These are phyloP conservation scores for Amphipoea lucens DNA, from an alignment of 2,888 invertebrate genomes.

Conservation along the genomic window DNA sequence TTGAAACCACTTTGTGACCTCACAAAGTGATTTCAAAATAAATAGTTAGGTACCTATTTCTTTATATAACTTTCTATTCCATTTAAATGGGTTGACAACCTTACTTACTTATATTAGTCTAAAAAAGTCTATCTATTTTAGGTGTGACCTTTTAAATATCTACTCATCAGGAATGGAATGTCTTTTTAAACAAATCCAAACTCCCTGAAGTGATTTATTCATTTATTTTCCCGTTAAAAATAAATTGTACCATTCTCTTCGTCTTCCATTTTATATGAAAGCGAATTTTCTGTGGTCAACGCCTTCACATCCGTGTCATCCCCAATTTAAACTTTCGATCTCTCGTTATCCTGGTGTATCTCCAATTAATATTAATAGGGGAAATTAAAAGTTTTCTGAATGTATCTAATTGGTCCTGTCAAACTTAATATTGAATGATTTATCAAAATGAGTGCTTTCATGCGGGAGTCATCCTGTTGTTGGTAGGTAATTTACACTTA, in stretches of 20 bases:
- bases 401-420: constrained; percentile 62
- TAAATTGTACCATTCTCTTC: neutral
- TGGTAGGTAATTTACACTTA: neutral
- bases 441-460: constrained; percentile 45
- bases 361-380: constrained; percentile 43
- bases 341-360: constrained; percentile 35
- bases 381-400: constrained; percentile 32
- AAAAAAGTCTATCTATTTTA: neutral
- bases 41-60: neutral
- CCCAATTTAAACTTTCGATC: constrained; percentile 50
- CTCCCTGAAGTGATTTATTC: constrained; percentile 9
- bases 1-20: neutral
- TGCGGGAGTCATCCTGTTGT: constrained; percentile 28
- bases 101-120: neutral
- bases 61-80: neutral
- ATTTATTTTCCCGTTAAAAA: constrained; percentile 8
- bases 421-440: constrained; percentile 67
- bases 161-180: neutral
- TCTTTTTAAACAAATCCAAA: constrained; percentile 11
- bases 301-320: constrained; percentile 8
- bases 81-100: neutral
- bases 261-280: constrained; percentile 7
- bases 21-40: neutral
- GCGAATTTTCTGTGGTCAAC: constrained; percentile 10
- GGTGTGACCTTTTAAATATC: neutral